A percentile compares a stretch with the other conserved stretches of the same genome.
Evolutionary conservation across 1,140 invertebrate genomes (phyloP).

Genomic region (Scaptomyza graminum): DNA sequence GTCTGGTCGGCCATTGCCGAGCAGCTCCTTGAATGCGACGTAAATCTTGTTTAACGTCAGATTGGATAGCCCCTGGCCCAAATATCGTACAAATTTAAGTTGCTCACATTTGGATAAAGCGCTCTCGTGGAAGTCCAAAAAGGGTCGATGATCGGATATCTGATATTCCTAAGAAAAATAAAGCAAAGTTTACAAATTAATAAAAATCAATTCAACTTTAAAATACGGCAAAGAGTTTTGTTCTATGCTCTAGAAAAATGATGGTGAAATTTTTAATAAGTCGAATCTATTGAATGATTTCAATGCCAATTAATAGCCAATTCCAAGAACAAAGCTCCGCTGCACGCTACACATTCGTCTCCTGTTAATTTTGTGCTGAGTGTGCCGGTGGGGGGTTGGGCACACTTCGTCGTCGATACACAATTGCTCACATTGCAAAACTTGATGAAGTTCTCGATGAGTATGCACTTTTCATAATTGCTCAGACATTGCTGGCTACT

Average conservation of each 20-base stretch:
- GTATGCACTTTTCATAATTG: slow-evolving; percentile 84
- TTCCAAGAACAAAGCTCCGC: slow-evolving; percentile 73
- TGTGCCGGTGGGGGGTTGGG: slow-evolving; percentile 5
- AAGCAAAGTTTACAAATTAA: slow-evolving; percentile 25
- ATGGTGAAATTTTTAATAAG: slow-evolving; percentile 63
- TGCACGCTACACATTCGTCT: slow-evolving; percentile 39
- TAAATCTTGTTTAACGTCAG: slow-evolving; percentile 83
- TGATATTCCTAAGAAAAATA: slow-evolving; percentile 79
- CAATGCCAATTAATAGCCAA: slow-evolving; percentile 57
- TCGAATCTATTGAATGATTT: slow-evolving; percentile 25
- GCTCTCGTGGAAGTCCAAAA: slow-evolving; percentile 84
- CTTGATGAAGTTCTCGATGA: slow-evolving; percentile 84
- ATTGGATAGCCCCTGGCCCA: slow-evolving; percentile 84
- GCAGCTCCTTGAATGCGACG: slow-evolving; percentile 77
- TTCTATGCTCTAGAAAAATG: slow-evolving; percentile 62
- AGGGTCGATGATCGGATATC: slow-evolving; percentile 84
- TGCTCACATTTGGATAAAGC: slow-evolving; percentile 83
- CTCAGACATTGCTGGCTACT: slow-evolving; percentile 83
- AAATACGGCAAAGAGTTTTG: slow-evolving; percentile 67
- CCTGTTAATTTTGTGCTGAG: slow-evolving; percentile 7
- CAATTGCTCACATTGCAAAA: slow-evolving; percentile 84
- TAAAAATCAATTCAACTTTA: neutral
- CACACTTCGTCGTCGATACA: slow-evolving; percentile 48
- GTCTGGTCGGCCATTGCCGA: slow-evolving; percentile 68
- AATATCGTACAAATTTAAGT: slow-evolving; percentile 84